Conservation (phyloP, 1,140 invertebrate species). For the Whitmania pigra region DNA sequence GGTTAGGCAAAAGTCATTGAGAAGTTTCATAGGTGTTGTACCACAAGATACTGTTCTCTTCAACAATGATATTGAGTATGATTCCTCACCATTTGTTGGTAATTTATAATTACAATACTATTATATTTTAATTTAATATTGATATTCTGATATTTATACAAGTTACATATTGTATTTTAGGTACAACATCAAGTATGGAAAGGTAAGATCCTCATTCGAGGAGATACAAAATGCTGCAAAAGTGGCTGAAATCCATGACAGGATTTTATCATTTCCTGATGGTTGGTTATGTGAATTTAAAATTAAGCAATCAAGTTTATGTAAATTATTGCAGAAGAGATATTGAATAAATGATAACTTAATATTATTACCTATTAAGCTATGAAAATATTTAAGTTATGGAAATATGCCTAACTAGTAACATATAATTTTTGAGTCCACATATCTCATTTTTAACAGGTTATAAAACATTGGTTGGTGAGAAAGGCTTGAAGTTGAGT, state of each 20-base stretch:
- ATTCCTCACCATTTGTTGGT: no score
- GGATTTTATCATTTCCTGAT: slow-evolving; percentile 76
- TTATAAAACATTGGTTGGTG: slow-evolving; percentile 58
- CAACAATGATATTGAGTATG: slow-evolving; percentile 61
- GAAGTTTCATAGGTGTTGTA: slow-evolving; percentile 69
- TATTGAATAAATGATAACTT: no score
- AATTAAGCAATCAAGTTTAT: no score
- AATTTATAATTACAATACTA: no score
- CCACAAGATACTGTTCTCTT: slow-evolving; percentile 90
- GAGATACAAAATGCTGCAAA: slow-evolving; percentile 77
- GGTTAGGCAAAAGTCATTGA: slow-evolving; percentile 61
- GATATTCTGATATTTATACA: no score
- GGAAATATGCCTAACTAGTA: no score
- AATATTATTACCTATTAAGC: no score
- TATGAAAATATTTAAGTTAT: no score
- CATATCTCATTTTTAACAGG: slow-evolving; percentile 24
- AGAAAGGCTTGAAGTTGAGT: slow-evolving; percentile 50
- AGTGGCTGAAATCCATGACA: slow-evolving; percentile 83
- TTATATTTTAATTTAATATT: no score
- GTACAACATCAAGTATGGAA: slow-evolving; percentile 90
- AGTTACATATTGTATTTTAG: slow-evolving; percentile 47
- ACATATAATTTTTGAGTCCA: no score
- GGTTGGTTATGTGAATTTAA: slow-evolving; percentile 33
- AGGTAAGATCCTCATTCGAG: slow-evolving; percentile 59
- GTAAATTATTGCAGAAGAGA: no score